Evolutionary conservation across 2,797 vertebrate genomes (phyloP).

Genomic region (Glyptemys insculpta): DNA sequence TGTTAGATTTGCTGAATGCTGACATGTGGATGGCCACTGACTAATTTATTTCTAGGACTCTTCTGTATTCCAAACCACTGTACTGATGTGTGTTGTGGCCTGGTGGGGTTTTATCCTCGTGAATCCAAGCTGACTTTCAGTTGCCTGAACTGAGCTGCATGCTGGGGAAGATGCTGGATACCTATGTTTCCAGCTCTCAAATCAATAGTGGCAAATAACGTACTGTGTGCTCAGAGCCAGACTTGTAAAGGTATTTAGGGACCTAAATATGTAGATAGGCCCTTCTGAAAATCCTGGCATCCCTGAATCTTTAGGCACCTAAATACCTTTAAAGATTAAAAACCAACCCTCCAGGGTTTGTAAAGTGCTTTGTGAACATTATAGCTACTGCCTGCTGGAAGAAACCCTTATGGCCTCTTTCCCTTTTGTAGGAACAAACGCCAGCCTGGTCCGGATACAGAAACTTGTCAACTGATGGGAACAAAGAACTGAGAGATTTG

Average conservation of each 20-base stretch:
- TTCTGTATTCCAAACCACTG: neutral
- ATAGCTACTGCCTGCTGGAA: conserved; percentile 36
- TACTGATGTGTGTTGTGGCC: neutral
- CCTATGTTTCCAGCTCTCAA: neutral
- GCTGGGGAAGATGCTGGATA: neutral
- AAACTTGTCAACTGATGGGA: conserved; percentile 60
- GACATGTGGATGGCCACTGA: neutral
- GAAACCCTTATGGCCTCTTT: conserved; percentile 62
- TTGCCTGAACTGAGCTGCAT: neutral
- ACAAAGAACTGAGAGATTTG: conserved; percentile 65
- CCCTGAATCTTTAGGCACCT: neutral
- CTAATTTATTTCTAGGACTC: neutral
- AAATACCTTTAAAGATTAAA: neutral
- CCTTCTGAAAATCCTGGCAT: neutral
- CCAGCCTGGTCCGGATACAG: conserved; percentile 52
- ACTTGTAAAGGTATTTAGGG: too few species aligned
- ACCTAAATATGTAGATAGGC: neutral
- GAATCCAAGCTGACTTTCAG: neutral
- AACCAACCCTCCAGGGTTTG: neutral
- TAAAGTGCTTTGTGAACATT: neutral
- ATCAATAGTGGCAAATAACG: neutral
- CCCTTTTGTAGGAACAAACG: conserved; percentile 62
- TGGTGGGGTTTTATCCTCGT: too few species aligned
- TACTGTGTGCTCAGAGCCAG: neutral
- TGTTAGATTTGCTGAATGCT: neutral